Evolutionary conservation across 2,797 vertebrate genomes (phyloP), one percentile per base, ranked within the genome.

Genomic region (Alauda arvensis): DNA sequence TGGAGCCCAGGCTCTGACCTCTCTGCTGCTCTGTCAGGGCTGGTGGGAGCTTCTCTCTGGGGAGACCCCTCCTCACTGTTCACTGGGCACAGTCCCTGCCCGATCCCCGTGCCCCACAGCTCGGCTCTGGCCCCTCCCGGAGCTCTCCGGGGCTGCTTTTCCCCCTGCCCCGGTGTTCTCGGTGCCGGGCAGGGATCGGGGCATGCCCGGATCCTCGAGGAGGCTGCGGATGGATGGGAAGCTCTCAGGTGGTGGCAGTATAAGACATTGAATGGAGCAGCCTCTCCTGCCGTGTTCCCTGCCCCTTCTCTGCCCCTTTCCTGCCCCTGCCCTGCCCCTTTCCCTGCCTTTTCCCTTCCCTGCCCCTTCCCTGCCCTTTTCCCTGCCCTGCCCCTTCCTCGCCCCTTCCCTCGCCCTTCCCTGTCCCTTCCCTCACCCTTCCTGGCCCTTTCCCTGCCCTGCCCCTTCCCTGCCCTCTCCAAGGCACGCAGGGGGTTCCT

Each of bases 231-330:
- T 3, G 21, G 39, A 23, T 25, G 55, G 56, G 1, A 5, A 28
- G 3, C 4, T 25, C 61, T 91, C 92, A 46, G 94, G 9, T 10
- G 94, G 87, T 79, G 94, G 87, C 94, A 91, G 87, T 85, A 56
- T 80, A 94, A 85, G 91, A 79, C 77, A 57, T 31, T 33, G 74
- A 67, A 90, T 90, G 18, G 87, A 82, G 2, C 3, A 5, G 43
- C 43, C 31, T 45, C 37, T 51, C 28, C 52, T 77, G 31, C 70
- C 7, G 17, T 2, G 16, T 3, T 49, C n/a, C n/a, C n/a, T n/a
- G n/a, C n/a, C n/a, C 8, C 14, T 39, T 6, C 14, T 39, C 59
- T 31, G 59, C 2, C 11, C 26, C 45, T 49, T 19, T 10, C 29
- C 77, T 3, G 40, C n/a, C 14, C 46, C 2, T 37, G 8, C 34